Base-by-base conservation (phyloP, 2,888 invertebrate genomes). In the Choristoneura rosaceana region DNA sequence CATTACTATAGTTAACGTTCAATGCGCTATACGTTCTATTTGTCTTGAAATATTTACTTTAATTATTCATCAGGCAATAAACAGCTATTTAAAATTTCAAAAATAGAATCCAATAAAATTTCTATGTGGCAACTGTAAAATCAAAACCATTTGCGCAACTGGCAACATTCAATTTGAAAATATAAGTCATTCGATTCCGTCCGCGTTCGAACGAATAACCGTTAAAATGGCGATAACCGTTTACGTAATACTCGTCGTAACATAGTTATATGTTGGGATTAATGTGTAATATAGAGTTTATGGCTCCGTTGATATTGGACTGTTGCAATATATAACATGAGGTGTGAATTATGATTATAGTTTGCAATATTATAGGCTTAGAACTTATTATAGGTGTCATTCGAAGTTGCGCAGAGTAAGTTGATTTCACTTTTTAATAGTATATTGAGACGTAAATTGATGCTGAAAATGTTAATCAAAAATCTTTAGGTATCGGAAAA, bases 161-260 rank as follows among this genome's bases (percentile, higher is more conserved):
- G 34, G 58, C 68, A 50, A 71, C 63, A 59, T 43, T 68, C 63
- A 69, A 64, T 68, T 73, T 71, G 34, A 73, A 73, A 71, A 67
- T 58, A 52, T 63, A 73, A 69, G 38, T 38, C 68, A 62, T 61
- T 67, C 62, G 67, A 71, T 71, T 66, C 71, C 62, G 47, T 47
- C 58, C 41, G 43, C 41, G 58, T 68, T 69, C 63, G 58, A 73
- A 59, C 68, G 65, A 17, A 38, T 71, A 79, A 77, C 80, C 71
- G 77, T 74, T 74, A 78, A 78, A 83, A 82, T 82, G 75, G 79
- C 79, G 79, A 77, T 81, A 81, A 81, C 81, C 76, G 83, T 78
- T 78, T 78, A 76, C 77, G 81, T 78, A 81, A 80, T 78, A 73
- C 61, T 12, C 12, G 12, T 47, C 55, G 58, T 45, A 71, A 71